phyloP scores from a whole-genome alignment of 2,888 invertebrate species.

The Serrognathus titanus region DNA sequence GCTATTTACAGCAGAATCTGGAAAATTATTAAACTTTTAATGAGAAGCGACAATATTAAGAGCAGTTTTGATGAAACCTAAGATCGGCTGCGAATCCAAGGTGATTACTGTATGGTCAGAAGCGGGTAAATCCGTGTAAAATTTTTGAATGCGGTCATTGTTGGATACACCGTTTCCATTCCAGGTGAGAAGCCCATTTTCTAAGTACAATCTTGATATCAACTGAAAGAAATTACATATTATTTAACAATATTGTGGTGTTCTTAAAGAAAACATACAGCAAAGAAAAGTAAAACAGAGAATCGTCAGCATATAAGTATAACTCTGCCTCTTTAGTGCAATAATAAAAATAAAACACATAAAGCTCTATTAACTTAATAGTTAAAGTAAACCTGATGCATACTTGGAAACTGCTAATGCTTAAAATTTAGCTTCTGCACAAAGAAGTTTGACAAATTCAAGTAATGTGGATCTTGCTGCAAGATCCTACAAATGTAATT shows the following conservation, averaged over 20 bases:
- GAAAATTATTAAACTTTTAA: slow-evolving; percentile 26
- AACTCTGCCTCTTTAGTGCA: not conserved
- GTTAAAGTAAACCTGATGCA: not conserved
- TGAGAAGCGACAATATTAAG: not conserved
- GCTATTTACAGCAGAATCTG: slow-evolving; percentile 70
- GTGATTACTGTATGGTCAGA: slow-evolving; percentile 74
- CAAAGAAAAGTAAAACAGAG: too few relatives aligned
- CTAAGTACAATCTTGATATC: slow-evolving; percentile 78
- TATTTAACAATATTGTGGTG: not conserved
- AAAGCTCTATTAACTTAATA: not conserved
- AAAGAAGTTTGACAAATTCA: too few relatives aligned
- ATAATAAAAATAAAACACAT: not conserved
- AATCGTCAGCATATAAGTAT: too few relatives aligned
- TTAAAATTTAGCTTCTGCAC: too few relatives aligned
- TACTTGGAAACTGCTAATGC: too few relatives aligned
- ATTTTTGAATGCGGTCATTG: slow-evolving; percentile 79
- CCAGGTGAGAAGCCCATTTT: slow-evolving; percentile 83
- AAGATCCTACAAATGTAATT: too few relatives aligned
- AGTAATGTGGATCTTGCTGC: too few relatives aligned
- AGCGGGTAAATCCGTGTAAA: slow-evolving; percentile 77
- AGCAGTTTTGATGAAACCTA: slow-evolving; percentile 46
- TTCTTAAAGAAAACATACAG: not conserved
- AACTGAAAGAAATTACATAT: slow-evolving; percentile 49
- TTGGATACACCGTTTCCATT: slow-evolving; percentile 86
- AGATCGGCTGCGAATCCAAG: slow-evolving; percentile 84